Percentiles rank a stretch among this genome's conserved stretches.
These are phyloP conservation scores for Boulengeromyrus knoepffleri DNA, from an alignment of 2,113 vertebrate species.

Conservation along the genomic window DNA sequence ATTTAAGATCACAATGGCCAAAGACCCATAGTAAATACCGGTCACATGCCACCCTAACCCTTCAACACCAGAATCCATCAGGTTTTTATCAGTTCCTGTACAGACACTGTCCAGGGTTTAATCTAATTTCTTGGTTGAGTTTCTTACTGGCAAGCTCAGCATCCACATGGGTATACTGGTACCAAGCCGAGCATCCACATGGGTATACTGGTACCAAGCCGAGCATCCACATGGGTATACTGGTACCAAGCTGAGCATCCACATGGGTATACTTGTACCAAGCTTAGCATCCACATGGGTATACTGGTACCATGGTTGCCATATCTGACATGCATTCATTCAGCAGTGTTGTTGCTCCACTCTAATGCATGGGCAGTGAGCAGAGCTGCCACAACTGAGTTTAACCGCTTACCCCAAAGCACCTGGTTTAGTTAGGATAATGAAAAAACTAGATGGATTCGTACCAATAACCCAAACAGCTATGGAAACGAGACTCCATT, in stretches of 20 bases:
- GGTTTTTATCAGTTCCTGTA: not conserved
- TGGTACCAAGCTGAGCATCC: not conserved
- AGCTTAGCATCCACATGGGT: too few relatives aligned
- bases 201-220: too few relatives aligned
- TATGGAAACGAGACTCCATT: not conserved
- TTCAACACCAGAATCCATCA: not conserved
- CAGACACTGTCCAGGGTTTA: not conserved
- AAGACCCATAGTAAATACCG: not conserved
- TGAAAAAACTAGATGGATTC: not conserved
- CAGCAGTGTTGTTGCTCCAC: not conserved
- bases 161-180: not conserved
- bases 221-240: not conserved
- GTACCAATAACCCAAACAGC: not conserved
- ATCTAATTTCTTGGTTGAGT: not conserved
- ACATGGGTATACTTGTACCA: too few relatives aligned
- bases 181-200: not conserved
- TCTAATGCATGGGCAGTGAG: not conserved
- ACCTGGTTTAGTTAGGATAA: not conserved
- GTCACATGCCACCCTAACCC: not conserved
- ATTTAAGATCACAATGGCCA: not conserved
- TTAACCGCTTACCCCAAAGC: not conserved
- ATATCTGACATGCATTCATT: not conserved
- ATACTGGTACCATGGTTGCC: not conserved
- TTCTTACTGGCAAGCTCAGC: not conserved
- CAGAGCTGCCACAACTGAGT: not conserved